Conservation (phyloP, 2,113 vertebrate species). For the Eublepharis macularius region DNA sequence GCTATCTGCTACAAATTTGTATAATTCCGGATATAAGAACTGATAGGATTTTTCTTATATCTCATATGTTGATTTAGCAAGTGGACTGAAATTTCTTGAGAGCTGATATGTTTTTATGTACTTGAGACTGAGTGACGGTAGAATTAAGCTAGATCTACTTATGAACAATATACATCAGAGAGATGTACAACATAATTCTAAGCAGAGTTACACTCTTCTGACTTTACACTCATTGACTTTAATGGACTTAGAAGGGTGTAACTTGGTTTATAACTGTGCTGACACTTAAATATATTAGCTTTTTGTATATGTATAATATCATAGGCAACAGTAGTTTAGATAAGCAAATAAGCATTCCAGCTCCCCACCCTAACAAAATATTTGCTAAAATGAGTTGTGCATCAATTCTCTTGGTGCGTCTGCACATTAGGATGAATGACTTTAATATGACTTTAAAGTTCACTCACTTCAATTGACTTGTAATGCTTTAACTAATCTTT, state of each 20-base stretch:
- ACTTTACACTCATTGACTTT: too few species aligned
- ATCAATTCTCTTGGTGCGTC: neutral
- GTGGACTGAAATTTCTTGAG: neutral
- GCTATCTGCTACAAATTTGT: neutral
- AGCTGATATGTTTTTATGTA: neutral
- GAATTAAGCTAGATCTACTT: neutral
- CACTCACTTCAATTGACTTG: neutral
- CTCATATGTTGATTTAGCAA: neutral
- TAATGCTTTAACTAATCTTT: neutral
- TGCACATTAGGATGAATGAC: neutral
- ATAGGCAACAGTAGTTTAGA: neutral
- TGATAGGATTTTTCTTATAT: neutral
- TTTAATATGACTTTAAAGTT: neutral
- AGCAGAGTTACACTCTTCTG: too few species aligned
- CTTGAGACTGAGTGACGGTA: too few species aligned
- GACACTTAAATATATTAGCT: neutral
- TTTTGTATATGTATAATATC: neutral
- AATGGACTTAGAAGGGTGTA: too few species aligned
- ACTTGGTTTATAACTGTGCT: too few species aligned
- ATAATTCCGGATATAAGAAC: neutral
- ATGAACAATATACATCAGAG: neutral
- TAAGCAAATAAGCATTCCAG: neutral
- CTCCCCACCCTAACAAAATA: neutral
- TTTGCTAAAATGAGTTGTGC: neutral
- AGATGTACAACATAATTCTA: neutral